Base-by-base conservation (phyloP, 2,113 vertebrate genomes). In the Grus americana region DNA sequence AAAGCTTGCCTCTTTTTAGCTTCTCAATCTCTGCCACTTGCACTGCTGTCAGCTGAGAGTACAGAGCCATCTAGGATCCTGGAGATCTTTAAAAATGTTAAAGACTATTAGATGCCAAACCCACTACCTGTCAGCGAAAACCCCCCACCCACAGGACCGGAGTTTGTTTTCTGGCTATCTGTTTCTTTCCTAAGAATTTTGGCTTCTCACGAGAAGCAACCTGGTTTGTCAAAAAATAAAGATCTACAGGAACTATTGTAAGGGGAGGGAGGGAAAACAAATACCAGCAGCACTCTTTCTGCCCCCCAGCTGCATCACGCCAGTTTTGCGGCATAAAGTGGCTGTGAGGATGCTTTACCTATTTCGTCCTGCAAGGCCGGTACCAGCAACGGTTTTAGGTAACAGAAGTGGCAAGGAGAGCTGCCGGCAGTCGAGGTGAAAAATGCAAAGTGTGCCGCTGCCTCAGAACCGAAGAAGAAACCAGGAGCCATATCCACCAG, bases 71-170 rank as follows among this genome's bases (percentile, higher is more conserved):
- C 15, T 29, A 54, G n/a, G 38, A 71, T 44, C 44, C 44, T 44
- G 12, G 26, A 73, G 46, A 14, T 26, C 24, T 78, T 81, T 40
- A 46, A 78, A 61, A 90, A 54, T 68, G 68, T 22, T 44, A 38
- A 79, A 75, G 24, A 3, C 47, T 50, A 2, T 36, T 55, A 36
- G 50, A 57, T 10, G 38, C 32, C 40, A 78, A 84, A 57, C 30
- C 7, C 23, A 27, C 50, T 79, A 57, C 21, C 14, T 63, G 12
- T 24, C 44, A 82, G 26, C 12, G 80, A 92, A 59, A 11, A 14
- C 1, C 5, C 1, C 1, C 2, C 5, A 49, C 11, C 5, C 15
- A 26, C 5, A 62, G 63, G 18, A 21, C 3, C 10, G 57, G 17
- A 14, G 2, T 49, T 83, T 80, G 12, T 61, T 82, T 65, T 57